Conservation (phyloP, 2,888 invertebrate species). For the Taenaris catops region DNA sequence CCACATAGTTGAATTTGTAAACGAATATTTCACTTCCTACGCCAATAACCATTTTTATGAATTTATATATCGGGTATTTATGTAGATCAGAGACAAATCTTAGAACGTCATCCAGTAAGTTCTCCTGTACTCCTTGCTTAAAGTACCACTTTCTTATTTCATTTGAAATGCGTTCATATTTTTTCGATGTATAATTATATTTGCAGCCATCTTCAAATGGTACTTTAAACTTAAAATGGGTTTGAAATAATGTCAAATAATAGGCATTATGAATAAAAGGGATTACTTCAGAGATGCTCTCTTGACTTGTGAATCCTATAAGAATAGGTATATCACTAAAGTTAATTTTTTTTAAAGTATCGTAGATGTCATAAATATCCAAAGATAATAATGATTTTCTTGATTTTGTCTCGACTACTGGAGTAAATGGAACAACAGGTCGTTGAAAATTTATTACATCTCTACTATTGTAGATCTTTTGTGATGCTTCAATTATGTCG, state of each 20-base stretch:
- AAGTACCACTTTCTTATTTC: slow-evolving; percentile 56
- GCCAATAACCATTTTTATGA: slow-evolving; percentile 45
- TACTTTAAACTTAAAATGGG: slow-evolving; percentile 56
- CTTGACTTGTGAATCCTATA: slow-evolving; percentile 72
- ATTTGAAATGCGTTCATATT: slow-evolving; percentile 40
- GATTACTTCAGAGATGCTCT: slow-evolving; percentile 64
- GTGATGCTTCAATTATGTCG: slow-evolving; percentile 43
- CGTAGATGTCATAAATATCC: slow-evolving; percentile 33
- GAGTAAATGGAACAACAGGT: slow-evolving; percentile 58
- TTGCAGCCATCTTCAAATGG: slow-evolving; percentile 55
- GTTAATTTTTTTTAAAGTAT: slow-evolving; percentile 18
- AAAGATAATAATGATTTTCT: slow-evolving; percentile 40
- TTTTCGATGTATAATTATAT: slow-evolving; percentile 40
- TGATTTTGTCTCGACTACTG: slow-evolving; percentile 42
- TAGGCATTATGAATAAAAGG: slow-evolving; percentile 56
- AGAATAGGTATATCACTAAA: slow-evolving; percentile 48
- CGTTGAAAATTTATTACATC: slow-evolving; percentile 55
- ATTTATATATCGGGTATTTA: slow-evolving; percentile 63
- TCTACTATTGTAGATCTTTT: slow-evolving; percentile 47
- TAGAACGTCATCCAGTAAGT: slow-evolving; percentile 45
- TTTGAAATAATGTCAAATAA: slow-evolving; percentile 45
- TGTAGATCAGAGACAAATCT: slow-evolving; percentile 63
- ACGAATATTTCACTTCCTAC: too few relatives aligned
- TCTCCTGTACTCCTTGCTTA: slow-evolving; percentile 39
- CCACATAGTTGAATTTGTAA: slow-evolving; percentile 70